Evolutionary conservation across 2,113 vertebrate genomes (phyloP).

Genomic region (Coturnix japonica): DNA sequence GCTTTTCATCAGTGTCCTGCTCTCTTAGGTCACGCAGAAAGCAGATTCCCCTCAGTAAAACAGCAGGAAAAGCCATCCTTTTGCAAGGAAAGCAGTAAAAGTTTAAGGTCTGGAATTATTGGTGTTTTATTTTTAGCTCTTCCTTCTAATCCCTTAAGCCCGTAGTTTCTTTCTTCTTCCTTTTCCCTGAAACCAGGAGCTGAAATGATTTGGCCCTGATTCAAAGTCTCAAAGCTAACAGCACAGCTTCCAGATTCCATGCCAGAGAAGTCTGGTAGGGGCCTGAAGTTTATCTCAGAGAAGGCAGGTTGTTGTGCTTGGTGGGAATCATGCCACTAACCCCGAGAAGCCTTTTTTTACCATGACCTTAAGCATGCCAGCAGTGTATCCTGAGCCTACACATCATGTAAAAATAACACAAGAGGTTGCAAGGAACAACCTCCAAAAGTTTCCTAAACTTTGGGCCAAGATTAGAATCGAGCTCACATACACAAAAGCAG

Average conservation of each 20-base stretch:
- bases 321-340: background rate
- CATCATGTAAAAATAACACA: background rate
- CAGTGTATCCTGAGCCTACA: background rate
- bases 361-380: background rate
- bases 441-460: background rate
- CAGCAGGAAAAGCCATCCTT: conserved; percentile 46
- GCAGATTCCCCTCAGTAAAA: background rate
- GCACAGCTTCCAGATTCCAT: conserved; percentile 36
- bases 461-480: background rate
- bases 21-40: background rate
- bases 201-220: conserved; percentile 25
- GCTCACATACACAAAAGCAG: background rate
- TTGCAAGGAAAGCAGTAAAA: conserved; percentile 44
- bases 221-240: conserved; percentile 58
- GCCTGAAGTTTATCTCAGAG: conserved; percentile 2
- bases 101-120: conserved; percentile 28
- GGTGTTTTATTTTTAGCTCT: conserved; percentile 66
- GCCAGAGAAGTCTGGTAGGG: conserved; percentile 15
- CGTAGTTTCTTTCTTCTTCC: conserved; percentile 57
- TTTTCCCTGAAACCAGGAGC: conserved; percentile 44
- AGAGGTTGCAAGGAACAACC: background rate
- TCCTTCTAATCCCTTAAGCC: conserved; percentile 64
- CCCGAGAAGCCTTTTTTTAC: background rate
- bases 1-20: background rate
- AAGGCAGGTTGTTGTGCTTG: background rate